Conservation (phyloP, 2,888 invertebrate genomes). For the Agonopterix subpropinquella region DNA sequence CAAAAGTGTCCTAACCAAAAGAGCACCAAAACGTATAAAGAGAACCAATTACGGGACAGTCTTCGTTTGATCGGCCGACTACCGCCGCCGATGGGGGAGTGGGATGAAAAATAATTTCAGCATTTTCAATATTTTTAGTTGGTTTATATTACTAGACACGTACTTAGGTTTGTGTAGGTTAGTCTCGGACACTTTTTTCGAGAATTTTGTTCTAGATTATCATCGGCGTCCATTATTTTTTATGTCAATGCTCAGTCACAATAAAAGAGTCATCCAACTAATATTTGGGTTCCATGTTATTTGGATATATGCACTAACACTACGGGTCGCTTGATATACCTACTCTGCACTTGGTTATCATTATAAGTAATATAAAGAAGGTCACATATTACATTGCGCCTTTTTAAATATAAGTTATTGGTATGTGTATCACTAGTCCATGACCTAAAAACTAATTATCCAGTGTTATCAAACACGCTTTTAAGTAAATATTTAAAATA, state of each 20-base stretch:
- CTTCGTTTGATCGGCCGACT: too few relatives aligned
- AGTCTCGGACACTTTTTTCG: too few relatives aligned
- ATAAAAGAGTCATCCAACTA: neutral
- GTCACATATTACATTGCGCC: conserved; percentile 22
- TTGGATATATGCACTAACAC: conserved; percentile 14
- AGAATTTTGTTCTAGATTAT: too few relatives aligned
- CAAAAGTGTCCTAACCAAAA: too few relatives aligned
- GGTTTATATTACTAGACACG: too few relatives aligned
- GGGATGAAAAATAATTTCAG: too few relatives aligned
- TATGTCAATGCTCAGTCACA: neutral
- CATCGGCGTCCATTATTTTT: too few relatives aligned
- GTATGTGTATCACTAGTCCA: conserved; percentile 40
- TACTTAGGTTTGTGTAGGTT: too few relatives aligned
- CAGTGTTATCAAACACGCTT: conserved; percentile 17
- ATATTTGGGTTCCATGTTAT: neutral
- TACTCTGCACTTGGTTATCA: conserved; percentile 21
- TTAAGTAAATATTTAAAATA: conserved; percentile 18
- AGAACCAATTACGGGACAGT: too few relatives aligned
- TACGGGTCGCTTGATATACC: conserved; percentile 29
- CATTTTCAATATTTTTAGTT: too few relatives aligned
- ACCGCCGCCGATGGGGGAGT: too few relatives aligned
- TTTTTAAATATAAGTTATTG: conserved; percentile 21
- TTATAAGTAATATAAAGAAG: conserved; percentile 8
- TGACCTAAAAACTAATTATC: neutral
- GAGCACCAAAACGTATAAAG: too few relatives aligned